Percentiles rank a stretch among this genome's conserved stretches.
Evolutionary conservation across 1,140 invertebrate genomes (phyloP).

Genomic region (Brachionus rubens): DNA sequence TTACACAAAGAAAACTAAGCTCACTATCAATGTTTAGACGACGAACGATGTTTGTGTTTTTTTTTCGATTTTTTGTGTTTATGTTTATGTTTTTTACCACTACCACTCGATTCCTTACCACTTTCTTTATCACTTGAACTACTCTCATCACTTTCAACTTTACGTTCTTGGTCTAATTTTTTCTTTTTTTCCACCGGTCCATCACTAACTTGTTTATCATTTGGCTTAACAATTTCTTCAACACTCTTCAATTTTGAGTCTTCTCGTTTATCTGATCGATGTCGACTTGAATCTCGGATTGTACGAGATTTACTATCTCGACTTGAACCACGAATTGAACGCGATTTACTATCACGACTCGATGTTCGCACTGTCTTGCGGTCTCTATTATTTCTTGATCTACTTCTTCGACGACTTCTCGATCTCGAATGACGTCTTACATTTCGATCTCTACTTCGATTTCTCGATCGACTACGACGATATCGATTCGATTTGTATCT

Average conservation of each 20-base stretch:
- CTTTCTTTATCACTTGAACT: constrained; percentile 3
- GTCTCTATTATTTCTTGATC: neutral
- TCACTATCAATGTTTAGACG: constrained; percentile 15
- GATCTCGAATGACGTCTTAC: neutral
- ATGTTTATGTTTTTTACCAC: constrained; percentile 17
- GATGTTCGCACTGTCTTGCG: neutral
- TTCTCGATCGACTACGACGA: neutral
- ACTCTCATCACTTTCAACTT: constrained; percentile 17
- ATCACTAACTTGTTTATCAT: neutral
- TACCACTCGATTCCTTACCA: neutral
- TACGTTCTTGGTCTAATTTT: neutral
- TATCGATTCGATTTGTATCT: neutral
- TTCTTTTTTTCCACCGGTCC: neutral
- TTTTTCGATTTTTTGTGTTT: constrained; percentile 31
- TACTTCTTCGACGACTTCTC: neutral
- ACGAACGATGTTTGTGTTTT: neutral
- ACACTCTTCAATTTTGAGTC: neutral
- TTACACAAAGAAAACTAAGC: too few relatives aligned
- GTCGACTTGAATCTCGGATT: neutral
- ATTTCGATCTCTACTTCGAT: neutral
- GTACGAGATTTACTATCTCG: neutral
- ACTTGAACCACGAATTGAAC: neutral
- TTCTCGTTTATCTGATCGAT: neutral
- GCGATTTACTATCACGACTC: neutral
- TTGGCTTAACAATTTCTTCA: neutral